Conservation (phyloP, 2,113 vertebrate genomes). For the Alethe castanea region DNA sequence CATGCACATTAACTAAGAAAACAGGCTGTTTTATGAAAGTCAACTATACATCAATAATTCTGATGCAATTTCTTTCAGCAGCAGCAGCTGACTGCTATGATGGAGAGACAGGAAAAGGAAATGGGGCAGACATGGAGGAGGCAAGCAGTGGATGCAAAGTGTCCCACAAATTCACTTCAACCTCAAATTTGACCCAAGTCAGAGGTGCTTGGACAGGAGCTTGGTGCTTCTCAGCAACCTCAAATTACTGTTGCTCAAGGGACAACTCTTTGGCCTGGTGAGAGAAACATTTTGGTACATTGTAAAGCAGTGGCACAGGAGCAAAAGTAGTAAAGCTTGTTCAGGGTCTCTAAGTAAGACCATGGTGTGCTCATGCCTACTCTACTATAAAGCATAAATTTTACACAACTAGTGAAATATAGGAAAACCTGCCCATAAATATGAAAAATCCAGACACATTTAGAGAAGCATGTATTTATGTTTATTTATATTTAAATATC, state of each 20-base stretch:
- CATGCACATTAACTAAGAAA: not conserved
- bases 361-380: not conserved
- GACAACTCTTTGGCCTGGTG: not conserved
- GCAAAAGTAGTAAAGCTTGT: not conserved
- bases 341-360: not conserved
- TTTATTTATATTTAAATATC: not conserved
- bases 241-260: not conserved
- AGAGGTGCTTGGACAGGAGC: not conserved
- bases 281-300: not conserved
- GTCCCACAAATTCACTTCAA: not conserved
- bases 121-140: not conserved
- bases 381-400: not conserved
- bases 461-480: not conserved
- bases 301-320: not conserved
- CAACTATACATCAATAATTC: not conserved
- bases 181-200: not conserved
- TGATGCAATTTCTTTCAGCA: not conserved
- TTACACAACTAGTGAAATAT: not conserved
- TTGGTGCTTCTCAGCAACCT: not conserved
- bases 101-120: not conserved
- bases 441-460: not conserved
- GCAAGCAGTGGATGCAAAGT: not conserved
- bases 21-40: not conserved
- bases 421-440: not conserved
- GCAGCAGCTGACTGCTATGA: not conserved